Conservation (phyloP, 2,888 invertebrate species). For the Carpatolechia fugitivella region DNA sequence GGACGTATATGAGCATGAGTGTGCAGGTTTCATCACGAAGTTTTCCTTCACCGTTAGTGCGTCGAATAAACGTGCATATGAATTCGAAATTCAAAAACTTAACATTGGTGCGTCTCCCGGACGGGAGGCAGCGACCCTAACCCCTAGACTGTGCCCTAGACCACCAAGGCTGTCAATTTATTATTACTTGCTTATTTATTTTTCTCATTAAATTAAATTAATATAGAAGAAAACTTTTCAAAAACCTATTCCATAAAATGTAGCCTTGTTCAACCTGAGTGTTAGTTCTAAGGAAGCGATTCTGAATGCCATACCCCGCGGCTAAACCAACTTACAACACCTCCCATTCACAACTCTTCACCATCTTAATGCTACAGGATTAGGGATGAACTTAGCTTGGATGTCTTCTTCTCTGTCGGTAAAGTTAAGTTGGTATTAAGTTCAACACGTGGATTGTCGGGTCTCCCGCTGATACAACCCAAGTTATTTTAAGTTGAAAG, state of each 20-base stretch:
- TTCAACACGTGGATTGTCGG: background rate
- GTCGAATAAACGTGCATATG: too few relatives aligned
- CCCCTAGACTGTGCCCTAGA: too few relatives aligned
- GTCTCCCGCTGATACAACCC: conserved; percentile 2
- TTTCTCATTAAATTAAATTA: background rate
- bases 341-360: background rate
- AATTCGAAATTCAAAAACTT: too few relatives aligned
- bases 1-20: too few relatives aligned
- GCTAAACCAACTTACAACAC: conserved; percentile 1
- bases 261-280: conserved; percentile 10
- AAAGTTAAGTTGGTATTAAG: conserved; percentile 6
- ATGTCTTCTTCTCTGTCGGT: background rate
- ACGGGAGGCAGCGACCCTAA: too few relatives aligned
- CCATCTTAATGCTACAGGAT: background rate
- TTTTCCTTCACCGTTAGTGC: too few relatives aligned
- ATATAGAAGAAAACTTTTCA: background rate
- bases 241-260: conserved; percentile 7
- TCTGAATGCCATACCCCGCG: conserved; percentile 14
- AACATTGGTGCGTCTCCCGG: too few relatives aligned
- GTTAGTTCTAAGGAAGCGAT: conserved; percentile 15
- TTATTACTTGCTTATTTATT: too few relatives aligned
- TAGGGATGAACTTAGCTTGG: background rate
- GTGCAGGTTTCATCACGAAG: too few relatives aligned
- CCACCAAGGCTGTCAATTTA: too few relatives aligned
- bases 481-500: conserved; percentile 18